Evolutionary conservation across 2,888 invertebrate genomes (phyloP).

Genomic region (Cephus runcator): DNA sequence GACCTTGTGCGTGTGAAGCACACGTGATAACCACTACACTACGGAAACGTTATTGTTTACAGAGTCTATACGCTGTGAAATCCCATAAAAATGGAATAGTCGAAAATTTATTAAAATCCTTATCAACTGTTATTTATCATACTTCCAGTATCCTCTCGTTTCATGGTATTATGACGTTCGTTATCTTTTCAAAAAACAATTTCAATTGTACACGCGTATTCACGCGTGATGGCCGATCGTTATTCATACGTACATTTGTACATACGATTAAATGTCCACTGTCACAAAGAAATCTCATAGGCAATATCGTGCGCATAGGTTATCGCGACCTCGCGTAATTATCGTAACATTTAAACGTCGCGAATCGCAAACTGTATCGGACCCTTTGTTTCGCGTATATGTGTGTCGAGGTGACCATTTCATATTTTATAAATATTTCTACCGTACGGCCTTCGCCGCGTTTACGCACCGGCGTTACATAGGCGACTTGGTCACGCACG

Average conservation of each 20-base stretch:
- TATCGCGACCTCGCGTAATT: conserved; percentile 4
- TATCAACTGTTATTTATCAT: too few species aligned
- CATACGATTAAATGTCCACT: not conserved
- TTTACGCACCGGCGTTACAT: conserved; percentile 11
- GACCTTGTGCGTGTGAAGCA: conserved; percentile 78
- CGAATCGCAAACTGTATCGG: conserved; percentile 21
- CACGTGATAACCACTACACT: conserved; percentile 84
- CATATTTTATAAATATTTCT: conserved; percentile 31
- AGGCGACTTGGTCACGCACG: conserved; percentile 22
- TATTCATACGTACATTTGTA: not conserved
- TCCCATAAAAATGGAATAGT: not conserved
- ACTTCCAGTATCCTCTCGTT: not conserved
- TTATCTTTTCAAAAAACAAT: not conserved
- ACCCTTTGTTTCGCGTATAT: conserved; percentile 27
- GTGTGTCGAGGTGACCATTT: conserved; percentile 33
- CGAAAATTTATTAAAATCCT: too few species aligned
- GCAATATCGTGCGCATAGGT: not conserved
- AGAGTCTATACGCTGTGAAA: not conserved
- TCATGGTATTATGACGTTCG: not conserved
- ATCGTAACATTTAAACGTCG: conserved; percentile 5
- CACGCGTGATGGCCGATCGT: not conserved
- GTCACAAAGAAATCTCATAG: not conserved
- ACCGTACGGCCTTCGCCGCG: conserved; percentile 23
- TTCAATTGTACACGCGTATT: not conserved
- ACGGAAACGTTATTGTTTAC: conserved; percentile 68